Conservation (phyloP, 2,113 vertebrate species). For the Vireo altiloquus region DNA sequence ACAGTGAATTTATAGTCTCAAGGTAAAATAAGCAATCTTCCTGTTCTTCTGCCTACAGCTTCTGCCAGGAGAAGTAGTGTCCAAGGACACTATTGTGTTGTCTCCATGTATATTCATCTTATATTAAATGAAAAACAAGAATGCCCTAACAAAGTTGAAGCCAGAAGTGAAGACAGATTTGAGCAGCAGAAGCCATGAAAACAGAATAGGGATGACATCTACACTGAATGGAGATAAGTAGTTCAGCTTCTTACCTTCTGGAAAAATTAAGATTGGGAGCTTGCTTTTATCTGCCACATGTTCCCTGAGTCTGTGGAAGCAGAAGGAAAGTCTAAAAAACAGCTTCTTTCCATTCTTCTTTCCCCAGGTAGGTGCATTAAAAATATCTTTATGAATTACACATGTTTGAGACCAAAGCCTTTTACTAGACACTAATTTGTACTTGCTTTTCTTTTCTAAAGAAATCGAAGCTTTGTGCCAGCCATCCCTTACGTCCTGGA, state of each 20-base stretch:
- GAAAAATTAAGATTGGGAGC: conserved; percentile 94
- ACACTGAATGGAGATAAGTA: neutral
- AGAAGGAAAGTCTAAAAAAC: neutral
- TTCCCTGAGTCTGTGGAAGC: conserved; percentile 80
- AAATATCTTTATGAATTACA: neutral
- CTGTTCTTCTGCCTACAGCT: neutral
- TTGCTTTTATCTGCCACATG: conserved; percentile 87
- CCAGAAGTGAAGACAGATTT: neutral
- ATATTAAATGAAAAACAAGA: neutral
- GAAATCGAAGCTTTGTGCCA: neutral
- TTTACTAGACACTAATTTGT: neutral
- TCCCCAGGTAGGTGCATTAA: neutral
- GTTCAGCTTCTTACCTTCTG: conserved; percentile 84
- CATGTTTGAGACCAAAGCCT: neutral
- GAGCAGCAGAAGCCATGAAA: neutral
- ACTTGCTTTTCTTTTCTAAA: neutral
- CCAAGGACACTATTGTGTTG: neutral
- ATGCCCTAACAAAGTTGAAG: neutral
- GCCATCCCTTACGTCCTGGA: neutral
- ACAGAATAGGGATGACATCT: neutral
- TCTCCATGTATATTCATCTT: neutral
- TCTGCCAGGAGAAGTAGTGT: neutral
- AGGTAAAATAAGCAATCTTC: neutral
- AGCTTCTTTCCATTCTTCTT: neutral
- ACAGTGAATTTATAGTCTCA: neutral